Conservation (phyloP, 2,888 invertebrate genomes). For the Chesias legatella region DNA sequence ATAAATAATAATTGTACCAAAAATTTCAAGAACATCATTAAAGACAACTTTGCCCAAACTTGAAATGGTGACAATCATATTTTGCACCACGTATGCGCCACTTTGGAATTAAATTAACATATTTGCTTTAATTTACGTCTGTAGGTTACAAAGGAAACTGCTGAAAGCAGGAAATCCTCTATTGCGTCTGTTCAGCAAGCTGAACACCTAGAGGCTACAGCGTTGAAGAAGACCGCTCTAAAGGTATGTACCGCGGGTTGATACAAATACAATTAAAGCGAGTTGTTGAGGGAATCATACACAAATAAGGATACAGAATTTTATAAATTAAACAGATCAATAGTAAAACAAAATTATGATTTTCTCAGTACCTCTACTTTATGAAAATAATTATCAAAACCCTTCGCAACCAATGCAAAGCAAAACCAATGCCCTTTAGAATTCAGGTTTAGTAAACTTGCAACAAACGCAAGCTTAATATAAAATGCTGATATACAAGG, state of each 20-base stretch:
- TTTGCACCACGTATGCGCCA: too few species aligned
- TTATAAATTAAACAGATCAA: too few species aligned
- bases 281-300: conserved; percentile 6
- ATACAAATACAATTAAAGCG: background rate
- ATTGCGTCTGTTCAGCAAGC: conserved; percentile 51
- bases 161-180: conserved; percentile 75
- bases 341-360: background rate
- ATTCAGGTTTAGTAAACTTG: conserved; percentile 8
- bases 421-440: conserved; percentile 7
- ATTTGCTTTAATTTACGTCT: conserved; percentile 1
- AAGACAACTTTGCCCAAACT: too few species aligned
- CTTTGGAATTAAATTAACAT: conserved; percentile 10
- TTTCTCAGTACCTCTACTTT: conserved; percentile 1
- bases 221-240: conserved; percentile 61
- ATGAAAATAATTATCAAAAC: conserved; percentile 1
- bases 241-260: conserved; percentile 48
- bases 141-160: conserved; percentile 69
- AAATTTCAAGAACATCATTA: too few species aligned
- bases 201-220: conserved; percentile 61
- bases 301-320: background rate
- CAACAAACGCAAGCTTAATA: conserved; percentile 7
- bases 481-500: conserved; percentile 12
- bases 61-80: too few species aligned
- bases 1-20: too few species aligned
- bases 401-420: conserved; percentile 11